A percentile compares a stretch with the other conserved stretches of the same genome.
Evolutionary conservation across 1,140 invertebrate genomes (phyloP).

Genomic region (Microplitis mediator): DNA sequence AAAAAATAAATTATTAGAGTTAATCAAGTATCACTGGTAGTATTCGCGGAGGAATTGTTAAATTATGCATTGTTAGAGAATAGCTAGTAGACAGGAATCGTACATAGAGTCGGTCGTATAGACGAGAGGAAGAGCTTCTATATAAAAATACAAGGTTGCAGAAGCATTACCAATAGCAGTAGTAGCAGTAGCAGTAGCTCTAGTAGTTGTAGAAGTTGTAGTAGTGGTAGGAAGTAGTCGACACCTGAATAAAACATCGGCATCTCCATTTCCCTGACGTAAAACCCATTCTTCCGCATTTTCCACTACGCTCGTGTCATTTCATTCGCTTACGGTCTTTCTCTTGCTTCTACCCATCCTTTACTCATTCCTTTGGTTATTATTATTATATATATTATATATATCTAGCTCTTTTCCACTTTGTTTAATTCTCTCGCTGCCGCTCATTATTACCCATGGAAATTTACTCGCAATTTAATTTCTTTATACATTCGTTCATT

Average conservation of each 20-base stretch:
- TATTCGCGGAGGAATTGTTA: constrained; percentile 35
- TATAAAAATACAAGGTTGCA: too few species aligned
- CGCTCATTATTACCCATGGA: neutral
- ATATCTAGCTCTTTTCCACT: neutral
- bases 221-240: neutral
- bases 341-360: neutral
- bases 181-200: too few species aligned
- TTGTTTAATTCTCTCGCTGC: neutral
- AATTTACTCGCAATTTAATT: neutral
- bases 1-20: neutral
- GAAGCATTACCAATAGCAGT: too few species aligned
- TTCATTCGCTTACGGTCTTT: neutral
- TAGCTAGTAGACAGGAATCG: constrained; percentile 5
- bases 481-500: neutral
- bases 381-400: neutral
- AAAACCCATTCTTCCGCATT: neutral
- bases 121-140: neutral
- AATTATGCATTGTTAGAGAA: constrained; percentile 45
- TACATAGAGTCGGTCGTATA: neutral
- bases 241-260: constrained; percentile 43
- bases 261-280: constrained; percentile 7
- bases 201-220: too few species aligned
- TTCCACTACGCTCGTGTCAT: neutral
- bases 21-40: too few species aligned
- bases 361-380: neutral